phyloP scores from a whole-genome alignment of 2,888 invertebrate genomes.

The Machimus rusticus region DNA sequence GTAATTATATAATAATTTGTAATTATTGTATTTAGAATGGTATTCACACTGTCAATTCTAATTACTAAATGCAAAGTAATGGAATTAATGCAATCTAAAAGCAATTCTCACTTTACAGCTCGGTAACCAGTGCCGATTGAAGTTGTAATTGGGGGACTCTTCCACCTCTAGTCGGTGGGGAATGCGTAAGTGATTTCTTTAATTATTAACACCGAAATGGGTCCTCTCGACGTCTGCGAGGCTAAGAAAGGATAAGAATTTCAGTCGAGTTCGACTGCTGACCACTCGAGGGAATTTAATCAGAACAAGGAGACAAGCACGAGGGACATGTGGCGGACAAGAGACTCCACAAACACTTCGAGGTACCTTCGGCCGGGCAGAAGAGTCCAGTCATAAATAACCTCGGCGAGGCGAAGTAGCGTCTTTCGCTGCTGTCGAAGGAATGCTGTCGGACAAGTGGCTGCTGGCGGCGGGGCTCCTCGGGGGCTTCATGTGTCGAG shows the following conservation, averaged over 20 bases:
- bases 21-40: not conserved
- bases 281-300: not conserved
- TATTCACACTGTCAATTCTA: not conserved
- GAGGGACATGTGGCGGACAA: not conserved
- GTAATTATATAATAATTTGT: too few relatives aligned
- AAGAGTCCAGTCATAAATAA: conserved; percentile 51
- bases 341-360: not conserved
- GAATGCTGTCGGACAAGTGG: conserved; percentile 35
- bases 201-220: not conserved
- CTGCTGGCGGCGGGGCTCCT: not conserved
- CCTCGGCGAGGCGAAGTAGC: conserved; percentile 59
- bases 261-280: not conserved
- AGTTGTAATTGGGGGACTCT: not conserved
- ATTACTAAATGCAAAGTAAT: not conserved
- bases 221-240: not conserved
- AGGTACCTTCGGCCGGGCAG: conserved; percentile 50
- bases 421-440: conserved; percentile 46
- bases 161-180: not conserved
- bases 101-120: too few relatives aligned
- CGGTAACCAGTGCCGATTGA: not conserved
- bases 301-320: not conserved
- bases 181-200: not conserved
- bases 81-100: not conserved
- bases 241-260: not conserved
- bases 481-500: not conserved